Conservation (phyloP, 2,797 vertebrate species). For the Pantherophis vulpinus region DNA sequence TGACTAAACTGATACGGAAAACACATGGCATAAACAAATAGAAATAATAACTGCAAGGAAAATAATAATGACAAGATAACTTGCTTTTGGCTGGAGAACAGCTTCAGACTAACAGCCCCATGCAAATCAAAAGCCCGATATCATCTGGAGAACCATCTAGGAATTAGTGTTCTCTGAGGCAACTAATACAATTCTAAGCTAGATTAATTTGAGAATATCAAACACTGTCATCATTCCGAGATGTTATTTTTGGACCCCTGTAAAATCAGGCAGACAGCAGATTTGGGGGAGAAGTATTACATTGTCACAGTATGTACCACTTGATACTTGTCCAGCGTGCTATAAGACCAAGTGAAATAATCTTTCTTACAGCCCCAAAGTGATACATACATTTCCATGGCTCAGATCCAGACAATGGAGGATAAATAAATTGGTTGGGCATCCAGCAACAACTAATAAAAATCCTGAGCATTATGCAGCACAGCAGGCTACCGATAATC, state of each 20-base stretch:
- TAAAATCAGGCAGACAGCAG: slow-evolving; percentile 55
- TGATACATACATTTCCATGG: slow-evolving; percentile 35
- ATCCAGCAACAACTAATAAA: slow-evolving; percentile 35
- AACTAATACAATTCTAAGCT: slow-evolving; percentile 64
- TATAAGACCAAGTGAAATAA: slow-evolving; percentile 44
- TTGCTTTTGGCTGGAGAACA: slow-evolving; percentile 47
- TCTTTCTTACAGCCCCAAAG: slow-evolving; percentile 30
- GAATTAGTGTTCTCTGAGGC: slow-evolving; percentile 64
- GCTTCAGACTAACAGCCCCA: slow-evolving; percentile 32
- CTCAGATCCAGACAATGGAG: slow-evolving; percentile 37
- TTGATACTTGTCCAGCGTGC: slow-evolving; percentile 53
- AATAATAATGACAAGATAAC: slow-evolving; percentile 22
- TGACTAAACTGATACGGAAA: not conserved
- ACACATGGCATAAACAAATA: slow-evolving; percentile 33
- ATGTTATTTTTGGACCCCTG: slow-evolving; percentile 60
- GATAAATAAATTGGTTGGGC: slow-evolving; percentile 36
- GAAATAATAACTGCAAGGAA: slow-evolving; percentile 35
- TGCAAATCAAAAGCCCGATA: slow-evolving; percentile 47
- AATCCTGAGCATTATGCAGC: slow-evolving; percentile 37
- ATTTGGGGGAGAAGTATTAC: slow-evolving; percentile 62
- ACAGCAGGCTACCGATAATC: slow-evolving; percentile 53
- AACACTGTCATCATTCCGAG: slow-evolving; percentile 48
- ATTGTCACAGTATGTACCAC: slow-evolving; percentile 49
- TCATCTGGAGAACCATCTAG: slow-evolving; percentile 62
- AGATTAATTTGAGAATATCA: slow-evolving; percentile 69